Base-by-base conservation (phyloP, 2,113 vertebrate genomes). In the Passer montanus region DNA sequence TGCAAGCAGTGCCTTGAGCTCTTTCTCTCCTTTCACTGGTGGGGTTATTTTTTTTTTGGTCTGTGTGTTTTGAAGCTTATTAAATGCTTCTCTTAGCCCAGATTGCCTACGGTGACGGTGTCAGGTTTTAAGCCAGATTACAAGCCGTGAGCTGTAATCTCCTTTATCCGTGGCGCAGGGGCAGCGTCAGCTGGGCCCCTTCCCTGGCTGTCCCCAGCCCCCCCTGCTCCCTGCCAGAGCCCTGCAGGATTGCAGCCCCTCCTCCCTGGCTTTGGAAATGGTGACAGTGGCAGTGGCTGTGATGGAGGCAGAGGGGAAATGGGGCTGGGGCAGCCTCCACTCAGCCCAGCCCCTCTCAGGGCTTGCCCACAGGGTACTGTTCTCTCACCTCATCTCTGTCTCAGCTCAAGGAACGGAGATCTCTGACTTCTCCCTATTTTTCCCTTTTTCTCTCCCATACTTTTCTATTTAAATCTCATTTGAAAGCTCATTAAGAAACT, bases 401-500 rank as follows among this genome's bases (percentile, higher is more conserved):
- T 80, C 6, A 10, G 6, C 67, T 41, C 39, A 62, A 43, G 47
- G 39, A 77, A 85, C 47, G 50, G 55, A 70, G 26, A 78, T 86
- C 77, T 63, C 50, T 56, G 64, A 20, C 13, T 50, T 88, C 20
- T 82, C 47, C 60, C 7, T 18, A 1, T 31, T 53, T 59, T 26
- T 8, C 18, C 9, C 47, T 59, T 39, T 56, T 35, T 17, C 11
- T 10, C 47, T 41, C 30, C 17, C 19, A 73, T 90, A 44, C 37
- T 77, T 94, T 93, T 84, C 89, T 95, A 92, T 97, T 94, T 88
- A 87, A 93, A 95, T 96, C 96, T 96, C 95, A 93, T 97, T 95
- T 94, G 94, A 43, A 91, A 84, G 84, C 93, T 97, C 96, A 92
- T 97, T 97, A 97, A 93, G 93, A 46, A 93, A 93, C 93, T 90